Percentiles rank a stretch among this genome's conserved stretches.
These are phyloP conservation scores for Cephalopterus ornatus DNA, from an alignment of 2,113 vertebrate genomes.

Conservation along the genomic window DNA sequence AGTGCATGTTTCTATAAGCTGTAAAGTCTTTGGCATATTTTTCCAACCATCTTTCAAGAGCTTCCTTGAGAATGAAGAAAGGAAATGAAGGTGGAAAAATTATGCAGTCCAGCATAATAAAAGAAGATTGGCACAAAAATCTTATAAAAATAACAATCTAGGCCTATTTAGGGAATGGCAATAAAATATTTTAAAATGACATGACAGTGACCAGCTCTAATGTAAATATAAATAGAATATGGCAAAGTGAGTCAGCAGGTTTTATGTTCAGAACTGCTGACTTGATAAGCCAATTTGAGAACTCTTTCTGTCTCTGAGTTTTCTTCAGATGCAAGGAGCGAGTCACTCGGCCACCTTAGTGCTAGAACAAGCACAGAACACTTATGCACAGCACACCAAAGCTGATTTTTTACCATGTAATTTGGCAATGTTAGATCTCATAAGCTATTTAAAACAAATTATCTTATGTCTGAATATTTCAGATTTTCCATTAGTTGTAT, in stretches of 20 bases:
- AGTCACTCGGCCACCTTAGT: background rate
- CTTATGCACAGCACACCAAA: background rate
- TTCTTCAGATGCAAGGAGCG: background rate
- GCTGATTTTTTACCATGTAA: background rate
- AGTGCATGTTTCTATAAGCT: background rate
- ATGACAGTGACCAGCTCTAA: background rate
- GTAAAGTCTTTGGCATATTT: background rate
- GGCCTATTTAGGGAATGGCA: background rate
- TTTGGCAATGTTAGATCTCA: background rate
- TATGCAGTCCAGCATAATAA: background rate
- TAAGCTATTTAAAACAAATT: background rate
- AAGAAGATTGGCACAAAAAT: background rate
- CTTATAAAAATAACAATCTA: background rate
- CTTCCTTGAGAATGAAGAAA: background rate
- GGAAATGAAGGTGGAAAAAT: background rate
- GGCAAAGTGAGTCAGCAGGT: background rate
- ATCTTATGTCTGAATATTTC: background rate
- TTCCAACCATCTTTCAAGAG: background rate
- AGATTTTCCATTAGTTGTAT: background rate
- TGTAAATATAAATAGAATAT: background rate
- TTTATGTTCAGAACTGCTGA: background rate
- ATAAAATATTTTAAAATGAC: background rate
- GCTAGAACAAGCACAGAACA: background rate
- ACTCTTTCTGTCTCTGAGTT: background rate
- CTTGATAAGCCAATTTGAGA: background rate